These are phyloP conservation scores for Cheilosia soror DNA, from an alignment of 2,888 invertebrate species.

Conservation along the genomic window DNA sequence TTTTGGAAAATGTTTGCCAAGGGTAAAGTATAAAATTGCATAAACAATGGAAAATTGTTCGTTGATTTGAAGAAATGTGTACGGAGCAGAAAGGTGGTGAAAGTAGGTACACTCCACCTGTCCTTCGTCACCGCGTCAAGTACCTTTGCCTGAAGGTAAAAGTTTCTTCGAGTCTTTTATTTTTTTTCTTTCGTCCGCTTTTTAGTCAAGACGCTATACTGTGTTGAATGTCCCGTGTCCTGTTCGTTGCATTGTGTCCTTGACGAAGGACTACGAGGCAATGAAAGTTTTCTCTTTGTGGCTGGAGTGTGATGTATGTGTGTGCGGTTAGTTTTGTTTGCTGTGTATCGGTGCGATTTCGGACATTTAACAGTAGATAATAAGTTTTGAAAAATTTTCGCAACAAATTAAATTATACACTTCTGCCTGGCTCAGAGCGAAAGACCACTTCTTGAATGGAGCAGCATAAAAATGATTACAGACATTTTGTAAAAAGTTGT, in stretches of 20 bases:
- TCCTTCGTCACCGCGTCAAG: slow-evolving; percentile 61
- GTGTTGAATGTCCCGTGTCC: slow-evolving; percentile 26
- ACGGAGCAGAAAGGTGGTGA: slow-evolving; percentile 11
- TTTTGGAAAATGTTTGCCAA: slow-evolving; percentile 73
- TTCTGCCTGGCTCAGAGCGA: slow-evolving; percentile 9
- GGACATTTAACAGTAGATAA: slow-evolving; percentile 63
- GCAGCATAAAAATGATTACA: neutral
- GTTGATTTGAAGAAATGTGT: slow-evolving; percentile 61
- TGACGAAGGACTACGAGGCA: slow-evolving; percentile 12
- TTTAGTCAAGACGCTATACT: slow-evolving; percentile 26
- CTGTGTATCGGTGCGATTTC: slow-evolving; percentile 31
- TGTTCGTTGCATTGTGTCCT: slow-evolving; percentile 18
- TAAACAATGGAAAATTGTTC: slow-evolving; percentile 75
- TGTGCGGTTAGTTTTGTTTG: slow-evolving; percentile 28
- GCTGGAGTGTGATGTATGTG: slow-evolving; percentile 7
- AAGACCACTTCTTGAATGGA: too few species aligned
- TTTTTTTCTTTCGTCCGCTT: slow-evolving; percentile 2
- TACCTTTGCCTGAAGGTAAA: slow-evolving; percentile 48
- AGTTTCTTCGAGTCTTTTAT: slow-evolving; percentile 21
- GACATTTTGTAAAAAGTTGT: neutral
- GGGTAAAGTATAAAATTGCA: slow-evolving; percentile 74
- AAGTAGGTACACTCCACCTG: slow-evolving; percentile 21
- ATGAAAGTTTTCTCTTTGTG: slow-evolving; percentile 32
- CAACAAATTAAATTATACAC: slow-evolving; percentile 65
- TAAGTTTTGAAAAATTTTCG: slow-evolving; percentile 55